These are phyloP conservation scores for Pentalonia nigronervosa DNA, from an alignment of 1,140 invertebrate species.

Conservation along the genomic window DNA sequence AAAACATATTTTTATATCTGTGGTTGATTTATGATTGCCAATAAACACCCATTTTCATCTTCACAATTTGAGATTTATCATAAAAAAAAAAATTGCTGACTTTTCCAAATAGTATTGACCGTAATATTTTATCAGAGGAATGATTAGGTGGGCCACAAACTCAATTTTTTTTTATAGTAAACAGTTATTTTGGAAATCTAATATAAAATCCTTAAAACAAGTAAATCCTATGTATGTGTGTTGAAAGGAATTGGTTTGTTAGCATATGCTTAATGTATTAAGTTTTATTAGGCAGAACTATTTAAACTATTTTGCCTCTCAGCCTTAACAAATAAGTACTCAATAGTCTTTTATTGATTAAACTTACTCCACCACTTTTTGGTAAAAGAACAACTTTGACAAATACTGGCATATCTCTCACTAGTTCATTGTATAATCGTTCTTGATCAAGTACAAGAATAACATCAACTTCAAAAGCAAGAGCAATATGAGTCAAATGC, in stretches of 20 bases:
- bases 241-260: too few relatives aligned
- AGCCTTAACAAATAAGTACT: background rate
- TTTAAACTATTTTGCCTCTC: background rate
- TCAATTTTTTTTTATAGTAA: background rate
- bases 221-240: background rate
- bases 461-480: conserved; percentile 94
- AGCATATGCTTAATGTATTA: too few relatives aligned
- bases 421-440: conserved; percentile 91
- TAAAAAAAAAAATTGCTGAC: background rate
- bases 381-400: conserved; percentile 93
- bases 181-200: background rate
- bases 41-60: background rate
- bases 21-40: background rate
- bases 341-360: background rate
- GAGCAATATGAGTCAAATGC: conserved; percentile 82
- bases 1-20: background rate
- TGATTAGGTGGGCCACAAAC: background rate
- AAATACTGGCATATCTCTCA: conserved; percentile 90
- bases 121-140: too few relatives aligned
- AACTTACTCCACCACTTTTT: conserved; percentile 92
- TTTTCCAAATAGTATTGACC: background rate
- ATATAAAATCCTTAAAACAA: background rate
- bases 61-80: background rate
- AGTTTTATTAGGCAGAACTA: background rate
- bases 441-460: conserved; percentile 97